A percentile compares a stretch with the other conserved stretches of the same genome.
These are phyloP conservation scores for Otolemur garnettii DNA, from an alignment of 2,113 vertebrate species.

Conservation along the genomic window DNA sequence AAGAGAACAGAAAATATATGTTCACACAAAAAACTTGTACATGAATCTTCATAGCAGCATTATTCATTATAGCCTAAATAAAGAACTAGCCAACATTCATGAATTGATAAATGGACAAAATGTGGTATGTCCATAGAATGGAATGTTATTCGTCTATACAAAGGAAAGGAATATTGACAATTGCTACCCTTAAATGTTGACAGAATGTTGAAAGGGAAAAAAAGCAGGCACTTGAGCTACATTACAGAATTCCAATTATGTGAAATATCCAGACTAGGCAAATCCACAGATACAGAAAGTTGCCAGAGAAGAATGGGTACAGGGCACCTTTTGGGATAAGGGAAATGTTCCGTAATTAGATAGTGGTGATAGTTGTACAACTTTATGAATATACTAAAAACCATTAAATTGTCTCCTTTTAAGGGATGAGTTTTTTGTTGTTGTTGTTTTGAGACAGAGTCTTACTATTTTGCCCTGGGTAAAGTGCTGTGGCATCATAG, in stretches of 20 bases:
- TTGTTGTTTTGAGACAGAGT: too few species aligned
- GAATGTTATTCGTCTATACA: background rate
- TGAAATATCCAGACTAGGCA: background rate
- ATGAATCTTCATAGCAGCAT: background rate
- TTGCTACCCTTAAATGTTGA: background rate
- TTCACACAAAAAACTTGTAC: slow-evolving; percentile 13
- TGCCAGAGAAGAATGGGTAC: background rate
- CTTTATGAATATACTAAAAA: slow-evolving; percentile 12
- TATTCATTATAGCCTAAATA: background rate
- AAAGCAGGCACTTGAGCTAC: background rate
- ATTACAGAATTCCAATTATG: background rate
- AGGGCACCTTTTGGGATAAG: background rate
- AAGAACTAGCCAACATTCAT: background rate
- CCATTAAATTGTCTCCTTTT: background rate
- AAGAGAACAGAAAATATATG: background rate
- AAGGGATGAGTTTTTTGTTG: background rate
- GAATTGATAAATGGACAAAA: background rate
- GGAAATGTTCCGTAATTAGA: background rate
- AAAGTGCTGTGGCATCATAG: too few species aligned
- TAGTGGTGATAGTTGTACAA: background rate
- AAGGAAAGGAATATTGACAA: background rate
- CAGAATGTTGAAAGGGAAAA: background rate
- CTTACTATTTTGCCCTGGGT: too few species aligned
- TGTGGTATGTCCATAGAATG: background rate
- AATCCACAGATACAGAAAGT: background rate